Evolutionary conservation across 1,140 invertebrate genomes (phyloP), one percentile per base, ranked within the genome.

Genomic region (Hypothenemus hampei): DNA sequence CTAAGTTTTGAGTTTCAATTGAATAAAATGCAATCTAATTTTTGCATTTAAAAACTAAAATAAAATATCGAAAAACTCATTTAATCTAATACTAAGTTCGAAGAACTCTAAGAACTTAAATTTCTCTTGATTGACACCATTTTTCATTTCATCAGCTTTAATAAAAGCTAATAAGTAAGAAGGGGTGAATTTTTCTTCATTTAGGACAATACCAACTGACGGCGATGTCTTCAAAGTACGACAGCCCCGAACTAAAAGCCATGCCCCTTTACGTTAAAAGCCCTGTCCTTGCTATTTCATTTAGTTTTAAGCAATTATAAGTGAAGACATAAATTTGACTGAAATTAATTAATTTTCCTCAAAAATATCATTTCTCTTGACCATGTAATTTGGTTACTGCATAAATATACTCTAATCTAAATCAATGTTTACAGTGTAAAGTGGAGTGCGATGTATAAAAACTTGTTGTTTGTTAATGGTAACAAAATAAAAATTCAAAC

Each of bases 281-380:
- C 35, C n/a, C 35, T 37, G 35, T 37, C 35, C 8, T 37, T 13
- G 35, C 35, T 37, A 37, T 37, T 37, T 37, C n/a, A 37, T n/a
- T 16, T 16, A 37, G 35, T 15, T 37, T 37, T 16, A 37, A 37
- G 3, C 15, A 3, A 37, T 37, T 16, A n/a, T 37, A 8, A 16
- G 7, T 15, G 16, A 16, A 11, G 15, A 37, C 35, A 16, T 13
- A 37, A 37, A 13, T 13, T 37, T 16, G 35, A 37, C 35, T 37
- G 35, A 31, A 13, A 8, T 31, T 31, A 3, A 3, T 31, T 11
- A 31, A 31, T 31, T 8, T 3, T 1, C 26, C 26, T 13, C 10
- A 31, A 31, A 1, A 37, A 10, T 16, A 37, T 37, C 11, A 13
- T 37, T 37, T 37, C 16, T 7, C 11, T 16, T 16, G 7, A 37